Conservation (phyloP, 2,797 vertebrate genomes). For the Microhierax caerulescens region DNA sequence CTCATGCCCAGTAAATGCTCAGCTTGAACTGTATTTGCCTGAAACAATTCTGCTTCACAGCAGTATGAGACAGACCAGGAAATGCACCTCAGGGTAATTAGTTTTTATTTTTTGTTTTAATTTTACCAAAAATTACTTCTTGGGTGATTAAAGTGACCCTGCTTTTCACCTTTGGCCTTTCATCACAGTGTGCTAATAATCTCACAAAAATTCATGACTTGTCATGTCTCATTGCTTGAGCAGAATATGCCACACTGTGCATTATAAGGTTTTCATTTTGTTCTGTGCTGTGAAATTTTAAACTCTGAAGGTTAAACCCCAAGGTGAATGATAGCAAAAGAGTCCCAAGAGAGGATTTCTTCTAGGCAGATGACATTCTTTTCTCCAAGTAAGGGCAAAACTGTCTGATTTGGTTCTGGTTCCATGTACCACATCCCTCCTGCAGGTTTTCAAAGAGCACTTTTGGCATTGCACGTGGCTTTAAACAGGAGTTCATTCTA, state of each 20-base stretch:
- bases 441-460: background rate
- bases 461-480: background rate
- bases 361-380: background rate
- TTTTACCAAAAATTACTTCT: too few relatives aligned
- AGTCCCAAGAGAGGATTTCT: background rate
- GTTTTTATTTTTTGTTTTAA: too few relatives aligned
- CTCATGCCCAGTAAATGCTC: background rate
- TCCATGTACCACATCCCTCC: background rate
- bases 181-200: background rate
- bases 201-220: background rate
- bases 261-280: background rate
- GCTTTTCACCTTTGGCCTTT: background rate
- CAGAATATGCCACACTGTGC: accelerated
- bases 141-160: background rate
- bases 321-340: background rate
- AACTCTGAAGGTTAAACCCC: background rate
- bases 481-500: background rate
- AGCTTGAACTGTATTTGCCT: background rate
- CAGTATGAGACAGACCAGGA: background rate
- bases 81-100: background rate
- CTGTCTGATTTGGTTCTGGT: accelerated
- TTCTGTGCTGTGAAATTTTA: background rate
- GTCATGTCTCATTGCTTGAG: background rate
- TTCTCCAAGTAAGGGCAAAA: background rate
- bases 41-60: background rate